Evolutionary conservation across 2,888 invertebrate genomes (phyloP), one percentile per base, ranked within the genome.

Genomic region (Acrocyrtus sp.): DNA sequence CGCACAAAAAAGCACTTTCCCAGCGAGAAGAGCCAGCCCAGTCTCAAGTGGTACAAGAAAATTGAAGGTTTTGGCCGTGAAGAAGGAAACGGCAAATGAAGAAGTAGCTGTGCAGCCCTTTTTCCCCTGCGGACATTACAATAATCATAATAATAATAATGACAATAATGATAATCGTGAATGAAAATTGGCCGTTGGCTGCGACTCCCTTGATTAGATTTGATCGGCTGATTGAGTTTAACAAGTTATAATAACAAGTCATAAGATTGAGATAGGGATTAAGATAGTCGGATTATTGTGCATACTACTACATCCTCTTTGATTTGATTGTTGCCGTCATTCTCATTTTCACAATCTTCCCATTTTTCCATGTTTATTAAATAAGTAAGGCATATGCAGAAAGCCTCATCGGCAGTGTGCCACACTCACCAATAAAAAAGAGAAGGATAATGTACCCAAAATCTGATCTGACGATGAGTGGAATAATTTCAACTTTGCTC

Each of bases 181-280:
- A 72, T 60, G 65, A 66, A 60, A 72, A 61, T 66, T 58, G 57
- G 60, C 66, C 56, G 66, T 66, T 66, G 47, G 66, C 48, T 66
- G 66, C 57, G 66, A 54, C 66, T 66, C 54, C 51, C 62, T 72
- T 72, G 72, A 72, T 72, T 72, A 66, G 66, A 72, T 72, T 58
- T 72, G 66, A 72, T 72, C 60, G 66, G 65, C 54, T 69, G 69
- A 69, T 69, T 72, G 72, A 72, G 63, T 58, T 65, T 63, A 65
- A 53, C 58, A 69, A 66, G 66, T 61, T 61, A 61, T 54, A 69
- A 69, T 60, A 69, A 60, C 69, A 43, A 45, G 61, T 66, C 66
- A 66, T 66, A 57, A 66, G 66, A 66, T 66, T 66, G 53, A 61
- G 69, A 69, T 61, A 61, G 47, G 69, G 69, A 69, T 69, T 69